Percentiles rank a stretch among this genome's conserved stretches.
Evolutionary conservation across 2,888 invertebrate species (phyloP).

Genomic region (Chironomus riparius): DNA sequence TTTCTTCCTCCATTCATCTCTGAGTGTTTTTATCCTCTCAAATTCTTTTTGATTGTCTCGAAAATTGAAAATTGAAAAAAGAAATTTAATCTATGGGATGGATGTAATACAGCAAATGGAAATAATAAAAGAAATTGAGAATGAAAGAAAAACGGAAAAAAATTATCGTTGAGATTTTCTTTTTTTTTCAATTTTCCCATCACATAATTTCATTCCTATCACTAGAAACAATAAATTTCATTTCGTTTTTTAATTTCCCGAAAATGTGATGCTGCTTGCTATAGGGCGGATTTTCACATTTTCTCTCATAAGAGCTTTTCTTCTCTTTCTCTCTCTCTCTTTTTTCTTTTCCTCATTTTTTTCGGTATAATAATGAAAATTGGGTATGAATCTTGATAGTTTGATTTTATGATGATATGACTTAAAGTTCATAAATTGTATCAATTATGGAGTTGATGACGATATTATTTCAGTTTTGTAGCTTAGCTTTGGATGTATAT

Average conservation of each 20-base stretch:
- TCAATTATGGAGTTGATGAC: too few relatives aligned
- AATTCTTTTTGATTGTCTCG: too few relatives aligned
- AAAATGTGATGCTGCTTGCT: slow-evolving; percentile 4
- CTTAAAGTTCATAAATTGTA: neutral
- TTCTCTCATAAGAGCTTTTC: slow-evolving; percentile 1
- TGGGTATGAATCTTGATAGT: too few relatives aligned
- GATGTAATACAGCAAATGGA: too few relatives aligned
- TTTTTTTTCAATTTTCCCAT: neutral
- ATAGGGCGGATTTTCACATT: slow-evolving; percentile 5
- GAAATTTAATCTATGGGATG: too few relatives aligned
- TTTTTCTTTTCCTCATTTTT: neutral
- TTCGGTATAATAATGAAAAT: too few relatives aligned
- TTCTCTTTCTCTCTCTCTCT: neutral
- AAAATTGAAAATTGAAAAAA: too few relatives aligned
- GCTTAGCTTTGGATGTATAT: too few relatives aligned
- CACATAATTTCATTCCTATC: slow-evolving; percentile 2
- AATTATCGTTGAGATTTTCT: neutral
- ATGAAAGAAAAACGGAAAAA: neutral
- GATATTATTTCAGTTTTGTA: too few relatives aligned
- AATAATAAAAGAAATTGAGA: neutral
- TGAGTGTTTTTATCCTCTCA: too few relatives aligned
- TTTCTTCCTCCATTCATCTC: neutral
- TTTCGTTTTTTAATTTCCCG: slow-evolving; percentile 9
- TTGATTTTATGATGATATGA: too few relatives aligned
- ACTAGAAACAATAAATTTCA: slow-evolving; percentile 6